phyloP scores from a whole-genome alignment of 2,113 vertebrate genomes.

The Zootoca vivipara region DNA sequence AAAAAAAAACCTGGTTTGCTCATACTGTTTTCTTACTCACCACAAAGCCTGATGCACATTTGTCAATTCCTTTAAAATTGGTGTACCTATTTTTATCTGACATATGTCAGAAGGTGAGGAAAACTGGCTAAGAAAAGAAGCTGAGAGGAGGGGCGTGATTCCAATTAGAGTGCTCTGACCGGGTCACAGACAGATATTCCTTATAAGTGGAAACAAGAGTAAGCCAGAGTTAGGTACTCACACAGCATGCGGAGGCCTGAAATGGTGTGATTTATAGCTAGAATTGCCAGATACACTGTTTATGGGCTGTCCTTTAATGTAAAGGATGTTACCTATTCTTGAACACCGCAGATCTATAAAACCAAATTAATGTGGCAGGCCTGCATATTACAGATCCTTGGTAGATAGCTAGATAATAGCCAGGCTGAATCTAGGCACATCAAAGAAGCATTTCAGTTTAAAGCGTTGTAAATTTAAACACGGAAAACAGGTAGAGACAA shows the following conservation, averaged over 20 bases:
- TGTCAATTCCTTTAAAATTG: not conserved
- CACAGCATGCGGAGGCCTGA: not conserved
- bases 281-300: not conserved
- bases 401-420: not conserved
- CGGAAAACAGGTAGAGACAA: too few species aligned
- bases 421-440: not conserved
- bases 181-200: accelerated
- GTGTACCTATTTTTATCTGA: not conserved
- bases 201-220: constrained; percentile 30
- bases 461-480: too few species aligned
- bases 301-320: not conserved
- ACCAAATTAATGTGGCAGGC: not conserved
- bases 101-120: not conserved
- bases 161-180: constrained; percentile 16
- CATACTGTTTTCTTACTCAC: not conserved
- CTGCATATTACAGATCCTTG: not conserved
- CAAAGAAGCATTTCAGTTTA: too few species aligned
- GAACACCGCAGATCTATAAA: not conserved
- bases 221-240: not conserved
- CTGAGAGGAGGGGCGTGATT: constrained; percentile 20
- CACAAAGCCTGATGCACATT: not conserved
- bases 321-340: not conserved
- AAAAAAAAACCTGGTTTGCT: not conserved
- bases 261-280: not conserved
- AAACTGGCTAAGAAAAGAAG: constrained; percentile 31